These are phyloP conservation scores for Raja brachyura DNA, from an alignment of 2,113 vertebrate genomes.

Conservation along the genomic window DNA sequence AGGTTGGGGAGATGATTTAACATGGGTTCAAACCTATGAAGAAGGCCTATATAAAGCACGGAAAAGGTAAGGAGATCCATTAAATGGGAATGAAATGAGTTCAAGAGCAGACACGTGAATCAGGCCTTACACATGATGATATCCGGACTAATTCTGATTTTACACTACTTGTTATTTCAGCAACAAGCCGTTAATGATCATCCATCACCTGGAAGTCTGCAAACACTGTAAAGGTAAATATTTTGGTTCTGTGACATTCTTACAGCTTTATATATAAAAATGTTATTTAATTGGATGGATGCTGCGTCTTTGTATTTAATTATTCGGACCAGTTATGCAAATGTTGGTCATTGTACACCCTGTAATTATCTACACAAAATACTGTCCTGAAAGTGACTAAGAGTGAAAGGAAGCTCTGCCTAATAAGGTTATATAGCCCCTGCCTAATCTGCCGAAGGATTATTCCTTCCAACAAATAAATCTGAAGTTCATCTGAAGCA, in stretches of 20 bases:
- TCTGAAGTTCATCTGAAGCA: too few relatives aligned
- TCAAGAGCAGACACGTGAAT: too few relatives aligned
- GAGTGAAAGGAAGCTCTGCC: background rate
- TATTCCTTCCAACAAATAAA: too few relatives aligned
- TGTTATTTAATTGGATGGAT: background rate
- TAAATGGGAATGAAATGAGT: background rate
- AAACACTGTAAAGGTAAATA: slow-evolving; percentile 77
- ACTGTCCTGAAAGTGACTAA: background rate
- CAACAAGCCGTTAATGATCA: slow-evolving; percentile 85
- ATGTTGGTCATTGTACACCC: background rate
- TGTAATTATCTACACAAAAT: background rate
- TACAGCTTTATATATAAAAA: background rate
- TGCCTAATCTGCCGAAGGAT: too few relatives aligned
- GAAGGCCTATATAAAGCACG: slow-evolving; percentile 78
- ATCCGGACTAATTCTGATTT: background rate
- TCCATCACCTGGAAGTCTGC: slow-evolving; percentile 87
- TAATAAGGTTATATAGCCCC: background rate
- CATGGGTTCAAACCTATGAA: slow-evolving; percentile 93
- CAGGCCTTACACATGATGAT: too few relatives aligned
- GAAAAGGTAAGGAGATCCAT: slow-evolving; percentile 55
- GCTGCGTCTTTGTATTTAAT: background rate
- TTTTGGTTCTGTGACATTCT: background rate
- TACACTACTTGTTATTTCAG: slow-evolving; percentile 50
- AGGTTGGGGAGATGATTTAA: slow-evolving; percentile 93
- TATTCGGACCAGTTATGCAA: background rate